Percentiles rank a stretch among this genome's conserved stretches.
Conservation (phyloP, 1,140 invertebrate genomes). For the Cydia amplana region DNA sequence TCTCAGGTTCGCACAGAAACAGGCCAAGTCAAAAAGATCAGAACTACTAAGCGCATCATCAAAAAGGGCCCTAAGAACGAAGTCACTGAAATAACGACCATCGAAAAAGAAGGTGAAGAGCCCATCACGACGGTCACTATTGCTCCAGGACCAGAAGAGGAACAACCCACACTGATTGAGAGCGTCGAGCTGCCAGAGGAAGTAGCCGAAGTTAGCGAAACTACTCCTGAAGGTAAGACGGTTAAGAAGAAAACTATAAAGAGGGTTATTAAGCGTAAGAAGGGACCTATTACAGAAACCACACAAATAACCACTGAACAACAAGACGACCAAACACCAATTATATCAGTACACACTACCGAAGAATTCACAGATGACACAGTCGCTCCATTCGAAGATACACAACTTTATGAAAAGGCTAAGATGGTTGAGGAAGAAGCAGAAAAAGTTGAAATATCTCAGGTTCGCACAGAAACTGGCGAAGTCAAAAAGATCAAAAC, state of each 20-base stretch:
- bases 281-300: neutral
- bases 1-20: no score
- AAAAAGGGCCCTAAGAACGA: conserved; percentile 42
- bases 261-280: neutral
- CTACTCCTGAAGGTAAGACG: neutral
- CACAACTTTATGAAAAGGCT: no score
- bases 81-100: neutral
- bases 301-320: conserved; percentile 2
- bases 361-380: no score
- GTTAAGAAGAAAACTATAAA: neutral
- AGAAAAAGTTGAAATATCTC: no score
- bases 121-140: neutral
- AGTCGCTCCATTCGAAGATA: no score
- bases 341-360: no score
- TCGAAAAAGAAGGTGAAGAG: neutral
- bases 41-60: conserved; percentile 60
- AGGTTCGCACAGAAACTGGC: no score
- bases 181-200: neutral
- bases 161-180: neutral
- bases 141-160: neutral
- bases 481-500: no score
- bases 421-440: no score
- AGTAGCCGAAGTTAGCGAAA: neutral
- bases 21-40: conserved; percentile 39
- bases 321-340: neutral